Evolutionary conservation across 1,140 invertebrate species (phyloP).

Genomic region (Psix sp.): DNA sequence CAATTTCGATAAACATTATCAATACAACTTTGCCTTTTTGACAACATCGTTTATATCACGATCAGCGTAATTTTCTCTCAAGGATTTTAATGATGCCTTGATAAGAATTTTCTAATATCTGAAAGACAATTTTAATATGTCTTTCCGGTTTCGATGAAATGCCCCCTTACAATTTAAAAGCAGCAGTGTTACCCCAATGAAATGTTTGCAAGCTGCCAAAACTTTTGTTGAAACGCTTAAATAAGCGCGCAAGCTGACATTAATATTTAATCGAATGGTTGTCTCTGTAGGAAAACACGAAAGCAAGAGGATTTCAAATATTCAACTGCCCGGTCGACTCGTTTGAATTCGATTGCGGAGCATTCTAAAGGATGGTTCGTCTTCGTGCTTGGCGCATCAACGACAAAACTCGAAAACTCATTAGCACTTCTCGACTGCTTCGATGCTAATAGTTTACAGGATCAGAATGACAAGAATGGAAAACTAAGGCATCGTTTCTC

Average conservation of each 20-base stretch:
- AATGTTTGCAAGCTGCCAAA: conserved; percentile 24
- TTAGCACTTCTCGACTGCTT: conserved; percentile 32
- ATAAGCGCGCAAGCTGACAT: conserved; percentile 10
- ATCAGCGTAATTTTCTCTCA: too few species aligned
- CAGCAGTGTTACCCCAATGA: not conserved
- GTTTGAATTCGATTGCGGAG: conserved; percentile 22
- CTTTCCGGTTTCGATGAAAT: too few species aligned
- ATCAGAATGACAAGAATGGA: conserved; percentile 29
- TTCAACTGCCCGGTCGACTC: conserved; percentile 30
- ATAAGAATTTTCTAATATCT: too few species aligned
- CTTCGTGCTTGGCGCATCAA: conserved; percentile 34
- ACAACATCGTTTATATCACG: too few species aligned
- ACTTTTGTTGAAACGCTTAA: conserved; percentile 14
- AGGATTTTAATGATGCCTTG: too few species aligned
- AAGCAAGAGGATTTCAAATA: conserved; percentile 30
- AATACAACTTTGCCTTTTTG: too few species aligned
- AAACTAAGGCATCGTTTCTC: conserved; percentile 3
- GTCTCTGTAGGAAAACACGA: conserved; percentile 12
- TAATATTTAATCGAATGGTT: conserved; percentile 23
- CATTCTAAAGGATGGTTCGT: conserved; percentile 1
- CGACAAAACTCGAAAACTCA: conserved; percentile 48
- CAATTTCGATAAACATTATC: too few species aligned
- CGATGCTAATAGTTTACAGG: conserved; percentile 36
- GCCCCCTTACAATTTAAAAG: conserved; percentile 13
- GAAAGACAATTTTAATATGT: too few species aligned